Evolutionary conservation across 2,888 invertebrate genomes (phyloP), one percentile per base, ranked within the genome.

Genomic region (Amiota minor): DNA sequence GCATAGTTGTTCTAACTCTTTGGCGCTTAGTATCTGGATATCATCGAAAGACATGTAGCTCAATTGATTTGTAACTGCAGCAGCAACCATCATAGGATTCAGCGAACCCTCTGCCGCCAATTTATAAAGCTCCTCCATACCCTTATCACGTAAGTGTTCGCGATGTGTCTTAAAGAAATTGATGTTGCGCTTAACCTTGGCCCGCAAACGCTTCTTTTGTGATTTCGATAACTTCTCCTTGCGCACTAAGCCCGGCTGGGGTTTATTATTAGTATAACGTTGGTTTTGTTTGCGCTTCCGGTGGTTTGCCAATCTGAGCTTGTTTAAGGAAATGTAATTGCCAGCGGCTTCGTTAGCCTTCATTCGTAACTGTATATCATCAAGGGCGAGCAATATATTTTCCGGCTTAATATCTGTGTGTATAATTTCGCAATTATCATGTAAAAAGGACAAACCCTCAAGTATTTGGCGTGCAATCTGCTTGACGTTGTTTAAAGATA

Each of bases 361-460:
- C 87, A 94, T 94, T 79, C 96, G 92, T 80, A 98, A 94, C 87
- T 96, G 94, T 67, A 93, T 90, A 88, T 98, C 97, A 90, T 96
- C 96, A 46, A 97, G 96, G 91, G 96, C 97, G 80, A 98, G 92
- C 81, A 98, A 91, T 76, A 98, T 97, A 91, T 98, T 98, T 91
- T 98, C 98, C 80, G 94, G 99, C 89, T 97, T 97, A 80, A 97
- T 95, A 88, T 97, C 97, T 55, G 97, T 97, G 89, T 97, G 97
- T 88, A 97, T 97, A 85, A 97, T 98, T 90, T 96, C 94, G 92
- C 98, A 99, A 91, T 98, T 97, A 74, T 94, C 93, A 91, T 99
- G 99, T 81, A 99, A 93, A 91, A 98, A 98, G 90, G 97, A 95
- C 81, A 99, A 92, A n/a, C 98, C 97, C 90, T 97, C 96, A 50